phyloP scores from a whole-genome alignment of 1,140 invertebrate species.

The Drosophila kanapiae region DNA sequence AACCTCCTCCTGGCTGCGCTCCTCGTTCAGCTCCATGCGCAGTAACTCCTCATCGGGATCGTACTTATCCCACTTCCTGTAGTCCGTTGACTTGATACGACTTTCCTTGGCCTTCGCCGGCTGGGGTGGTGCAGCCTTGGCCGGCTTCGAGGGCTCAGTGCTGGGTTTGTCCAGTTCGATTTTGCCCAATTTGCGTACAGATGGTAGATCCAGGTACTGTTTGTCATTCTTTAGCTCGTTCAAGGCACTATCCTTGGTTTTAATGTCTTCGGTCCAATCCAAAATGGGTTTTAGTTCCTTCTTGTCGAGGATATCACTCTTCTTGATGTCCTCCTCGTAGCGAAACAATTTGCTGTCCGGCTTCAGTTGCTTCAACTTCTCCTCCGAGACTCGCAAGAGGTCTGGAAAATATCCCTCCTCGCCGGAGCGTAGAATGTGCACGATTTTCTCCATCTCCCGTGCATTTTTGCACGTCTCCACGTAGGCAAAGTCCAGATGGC shows the following conservation, averaged over 20 bases:
- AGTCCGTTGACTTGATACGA: constrained; percentile 86
- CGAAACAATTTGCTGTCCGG: constrained; percentile 87
- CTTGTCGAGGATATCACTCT: constrained; percentile 46
- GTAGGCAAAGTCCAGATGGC: constrained; percentile 88
- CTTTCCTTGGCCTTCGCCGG: constrained; percentile 17
- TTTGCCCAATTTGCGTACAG: constrained; percentile 56
- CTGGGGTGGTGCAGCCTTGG: neutral
- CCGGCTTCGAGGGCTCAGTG: neutral
- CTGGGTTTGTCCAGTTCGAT: constrained; percentile 49
- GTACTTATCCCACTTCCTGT: constrained; percentile 89
- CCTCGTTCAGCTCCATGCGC: constrained; percentile 88
- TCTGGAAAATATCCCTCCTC: constrained; percentile 89
- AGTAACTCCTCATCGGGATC: constrained; percentile 89
- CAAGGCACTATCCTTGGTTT: constrained; percentile 84
- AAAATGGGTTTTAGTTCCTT: constrained; percentile 83
- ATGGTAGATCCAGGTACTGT: constrained; percentile 43
- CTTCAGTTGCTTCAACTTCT: constrained; percentile 86
- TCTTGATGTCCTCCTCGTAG: constrained; percentile 84
- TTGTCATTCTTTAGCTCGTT: constrained; percentile 60
- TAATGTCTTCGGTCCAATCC: constrained; percentile 86
- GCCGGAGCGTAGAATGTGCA: constrained; percentile 88
- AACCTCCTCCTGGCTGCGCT: constrained; percentile 85
- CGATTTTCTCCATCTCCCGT: constrained; percentile 87
- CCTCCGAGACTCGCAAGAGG: constrained; percentile 86
- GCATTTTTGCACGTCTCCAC: constrained; percentile 86